phyloP scores from a whole-genome alignment of 2,113 vertebrate genomes.

The Hepsetus odoe region DNA sequence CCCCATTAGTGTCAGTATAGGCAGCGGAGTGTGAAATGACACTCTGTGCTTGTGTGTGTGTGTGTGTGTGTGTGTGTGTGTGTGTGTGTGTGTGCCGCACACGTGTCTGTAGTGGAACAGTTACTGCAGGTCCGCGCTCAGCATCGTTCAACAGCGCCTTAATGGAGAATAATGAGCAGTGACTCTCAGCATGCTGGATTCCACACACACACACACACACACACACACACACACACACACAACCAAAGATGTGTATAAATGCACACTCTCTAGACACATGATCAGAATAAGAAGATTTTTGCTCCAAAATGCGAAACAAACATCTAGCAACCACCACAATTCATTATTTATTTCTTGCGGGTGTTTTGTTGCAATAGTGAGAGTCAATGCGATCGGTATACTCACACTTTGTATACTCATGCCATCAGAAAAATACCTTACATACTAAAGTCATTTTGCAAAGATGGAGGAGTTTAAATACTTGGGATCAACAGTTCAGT shows the following conservation, averaged over 20 bases:
- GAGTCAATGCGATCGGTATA: too few relatives aligned
- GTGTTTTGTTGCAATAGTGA: too few relatives aligned
- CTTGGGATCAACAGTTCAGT: too few relatives aligned
- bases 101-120: slow-evolving; percentile 14
- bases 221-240: slow-evolving; percentile 20
- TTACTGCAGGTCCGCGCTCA: slow-evolving; percentile 41
- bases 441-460: too few relatives aligned
- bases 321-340: too few relatives aligned
- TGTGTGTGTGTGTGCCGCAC: slow-evolving; percentile 22
- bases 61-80: slow-evolving; percentile 32
- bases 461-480: too few relatives aligned
- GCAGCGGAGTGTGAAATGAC: slow-evolving; percentile 71
- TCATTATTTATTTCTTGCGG: too few relatives aligned
- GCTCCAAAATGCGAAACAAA: too few relatives aligned
- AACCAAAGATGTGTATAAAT: neutral
- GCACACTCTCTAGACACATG: neutral
- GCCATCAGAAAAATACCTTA: too few relatives aligned
- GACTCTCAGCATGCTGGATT: slow-evolving; percentile 18
- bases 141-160: slow-evolving; percentile 6
- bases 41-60: slow-evolving; percentile 18
- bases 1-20: slow-evolving; percentile 67
- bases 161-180: slow-evolving; percentile 52
- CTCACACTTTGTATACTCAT: too few relatives aligned
- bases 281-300: too few relatives aligned
- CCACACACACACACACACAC: slow-evolving; percentile 2